These are phyloP conservation scores for Beris chalybata DNA, from an alignment of 2,888 invertebrate species.

Conservation along the genomic window DNA sequence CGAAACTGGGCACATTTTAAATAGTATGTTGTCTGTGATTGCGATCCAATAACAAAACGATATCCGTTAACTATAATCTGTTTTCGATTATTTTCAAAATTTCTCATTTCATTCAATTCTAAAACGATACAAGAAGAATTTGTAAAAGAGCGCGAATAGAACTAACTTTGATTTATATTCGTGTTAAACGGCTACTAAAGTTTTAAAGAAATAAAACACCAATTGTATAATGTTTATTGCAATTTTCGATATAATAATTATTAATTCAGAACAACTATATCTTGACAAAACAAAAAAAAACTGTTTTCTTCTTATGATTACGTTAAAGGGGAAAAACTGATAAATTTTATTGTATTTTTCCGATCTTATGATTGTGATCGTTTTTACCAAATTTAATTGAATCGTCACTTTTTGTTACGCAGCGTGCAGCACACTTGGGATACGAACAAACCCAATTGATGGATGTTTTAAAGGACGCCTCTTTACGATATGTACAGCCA, in stretches of 20 bases:
- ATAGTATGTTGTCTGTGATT: conserved; percentile 49
- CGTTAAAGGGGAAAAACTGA: no score
- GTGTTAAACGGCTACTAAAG: background rate
- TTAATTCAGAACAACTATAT: background rate
- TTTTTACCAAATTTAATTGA: conserved; percentile 43
- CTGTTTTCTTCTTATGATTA: background rate
- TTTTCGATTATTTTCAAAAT: conserved; percentile 12
- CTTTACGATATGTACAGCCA: conserved; percentile 42
- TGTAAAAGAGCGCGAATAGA: background rate
- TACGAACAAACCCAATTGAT: conserved; percentile 44
- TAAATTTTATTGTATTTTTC: background rate
- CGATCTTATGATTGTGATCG: conserved; percentile 42
- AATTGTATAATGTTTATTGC: background rate
- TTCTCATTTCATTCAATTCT: background rate
- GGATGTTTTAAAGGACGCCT: conserved; percentile 43
- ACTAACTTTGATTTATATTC: background rate
- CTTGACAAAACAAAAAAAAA: background rate
- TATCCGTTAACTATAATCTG: conserved; percentile 30
- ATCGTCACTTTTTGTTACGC: conserved; percentile 40
- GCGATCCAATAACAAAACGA: conserved; percentile 53
- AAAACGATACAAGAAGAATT: conserved; percentile 17
- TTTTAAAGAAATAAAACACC: background rate
- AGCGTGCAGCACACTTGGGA: conserved; percentile 42
- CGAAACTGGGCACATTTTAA: conserved; percentile 54
- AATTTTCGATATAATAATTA: background rate